A percentile compares a stretch with the other conserved stretches of the same genome.
Evolutionary conservation across 2,888 invertebrate genomes (phyloP).

Genomic region (Limnephilus rhombicus): DNA sequence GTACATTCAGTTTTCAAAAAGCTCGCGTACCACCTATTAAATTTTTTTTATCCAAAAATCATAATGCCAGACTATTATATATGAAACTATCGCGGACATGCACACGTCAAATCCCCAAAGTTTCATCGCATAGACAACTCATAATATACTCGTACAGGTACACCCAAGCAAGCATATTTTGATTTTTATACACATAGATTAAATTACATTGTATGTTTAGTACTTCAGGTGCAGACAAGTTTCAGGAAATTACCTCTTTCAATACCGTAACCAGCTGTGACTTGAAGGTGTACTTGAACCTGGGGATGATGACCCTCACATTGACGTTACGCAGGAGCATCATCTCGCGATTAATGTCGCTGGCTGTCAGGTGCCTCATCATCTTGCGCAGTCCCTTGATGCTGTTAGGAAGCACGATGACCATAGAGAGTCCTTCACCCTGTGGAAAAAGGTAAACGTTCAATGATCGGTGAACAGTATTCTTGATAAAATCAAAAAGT

Average conservation of each 20-base stretch:
- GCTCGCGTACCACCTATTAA: too few relatives aligned
- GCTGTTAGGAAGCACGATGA: slow-evolving; percentile 83
- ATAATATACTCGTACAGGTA: too few relatives aligned
- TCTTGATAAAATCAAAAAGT: too few relatives aligned
- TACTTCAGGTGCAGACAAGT: too few relatives aligned
- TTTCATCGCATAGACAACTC: too few relatives aligned
- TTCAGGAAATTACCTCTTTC: slow-evolving; percentile 76
- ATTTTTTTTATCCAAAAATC: too few relatives aligned
- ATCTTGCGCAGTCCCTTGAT: slow-evolving; percentile 80
- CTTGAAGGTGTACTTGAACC: slow-evolving; percentile 85
- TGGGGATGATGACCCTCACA: slow-evolving; percentile 84
- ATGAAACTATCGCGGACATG: too few relatives aligned
- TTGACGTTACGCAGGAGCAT: slow-evolving; percentile 78
- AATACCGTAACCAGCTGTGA: slow-evolving; percentile 80
- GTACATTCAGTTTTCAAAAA: too few relatives aligned
- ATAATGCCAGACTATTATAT: too few relatives aligned
- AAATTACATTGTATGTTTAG: not conserved
- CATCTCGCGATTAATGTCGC: slow-evolving; percentile 77
- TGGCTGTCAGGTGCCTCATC: slow-evolving; percentile 78
- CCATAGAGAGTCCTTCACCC: slow-evolving; percentile 87
- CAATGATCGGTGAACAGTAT: not conserved
- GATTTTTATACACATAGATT: not conserved
- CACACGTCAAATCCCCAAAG: too few relatives aligned
- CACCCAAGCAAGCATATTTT: too few relatives aligned
- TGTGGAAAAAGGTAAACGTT: slow-evolving; percentile 69